phyloP scores from a whole-genome alignment of 1,140 invertebrate species.

The Hypothenemus hampei region DNA sequence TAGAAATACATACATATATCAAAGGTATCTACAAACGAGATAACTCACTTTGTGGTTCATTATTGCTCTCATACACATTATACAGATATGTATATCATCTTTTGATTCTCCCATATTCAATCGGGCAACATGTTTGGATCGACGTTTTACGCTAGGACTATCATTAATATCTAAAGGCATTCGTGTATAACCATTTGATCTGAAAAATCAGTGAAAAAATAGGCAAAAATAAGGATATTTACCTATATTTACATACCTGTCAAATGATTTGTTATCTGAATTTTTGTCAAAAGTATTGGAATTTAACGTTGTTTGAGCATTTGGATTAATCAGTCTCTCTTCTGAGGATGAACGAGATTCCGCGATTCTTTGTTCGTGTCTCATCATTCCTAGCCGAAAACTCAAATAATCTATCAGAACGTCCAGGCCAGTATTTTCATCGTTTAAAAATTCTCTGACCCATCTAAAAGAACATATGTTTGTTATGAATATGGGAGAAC shows the following conservation, averaged over 20 bases:
- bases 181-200: conserved; percentile 52
- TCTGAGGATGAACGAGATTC: conserved; percentile 68
- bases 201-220: conserved; percentile 2
- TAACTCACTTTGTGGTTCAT: conserved; percentile 95
- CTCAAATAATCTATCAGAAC: conserved; percentile 96
- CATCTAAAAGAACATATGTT: too few relatives aligned
- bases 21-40: neutral
- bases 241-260: conserved; percentile 50
- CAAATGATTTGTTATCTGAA: conserved; percentile 49
- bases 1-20: conserved; percentile 48
- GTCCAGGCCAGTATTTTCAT: conserved; percentile 92
- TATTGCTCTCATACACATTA: conserved; percentile 97
- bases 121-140: conserved; percentile 79
- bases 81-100: conserved; percentile 98
- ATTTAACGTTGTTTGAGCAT: conserved; percentile 23
- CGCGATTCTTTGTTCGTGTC: conserved; percentile 74
- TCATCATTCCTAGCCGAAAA: conserved; percentile 88
- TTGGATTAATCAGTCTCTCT: conserved; percentile 52
- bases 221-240: neutral
- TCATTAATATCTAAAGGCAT: conserved; percentile 59
- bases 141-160: conserved; percentile 65
- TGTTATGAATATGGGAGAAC: too few relatives aligned
- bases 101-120: conserved; percentile 96
- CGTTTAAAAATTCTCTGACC: conserved; percentile 96
- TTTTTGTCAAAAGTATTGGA: conserved; percentile 21